A percentile compares a stretch with the other conserved stretches of the same genome.
Conservation (phyloP, 2,113 vertebrate species). For the Hyaena hyaena region DNA sequence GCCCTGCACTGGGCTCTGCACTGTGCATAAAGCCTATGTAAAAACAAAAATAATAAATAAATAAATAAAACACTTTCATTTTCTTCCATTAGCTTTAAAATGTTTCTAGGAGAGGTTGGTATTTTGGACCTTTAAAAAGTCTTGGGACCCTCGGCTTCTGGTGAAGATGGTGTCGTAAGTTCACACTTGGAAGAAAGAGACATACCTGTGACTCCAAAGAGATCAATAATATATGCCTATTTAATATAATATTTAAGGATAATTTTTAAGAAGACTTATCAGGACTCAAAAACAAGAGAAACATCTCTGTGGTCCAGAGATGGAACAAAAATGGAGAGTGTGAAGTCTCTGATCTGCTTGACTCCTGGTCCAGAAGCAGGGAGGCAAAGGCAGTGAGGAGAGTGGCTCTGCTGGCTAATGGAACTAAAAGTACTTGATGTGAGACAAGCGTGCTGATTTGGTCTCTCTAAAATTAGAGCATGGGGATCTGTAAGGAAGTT, state of each 20-base stretch:
- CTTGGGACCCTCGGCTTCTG: conserved; percentile 18
- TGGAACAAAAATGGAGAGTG: not conserved
- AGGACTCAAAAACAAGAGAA: conserved; percentile 38
- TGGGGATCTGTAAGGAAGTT: not conserved
- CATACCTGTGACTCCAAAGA: conserved; percentile 19
- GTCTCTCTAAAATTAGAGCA: not conserved
- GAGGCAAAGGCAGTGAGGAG: not conserved
- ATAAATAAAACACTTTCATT: not conserved
- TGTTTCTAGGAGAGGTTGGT: not conserved
- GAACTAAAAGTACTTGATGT: not conserved
- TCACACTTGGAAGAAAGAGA: conserved; percentile 18
- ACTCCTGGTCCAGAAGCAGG: not conserved
- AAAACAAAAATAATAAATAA: too few species aligned
- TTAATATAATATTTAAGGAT: too few species aligned
- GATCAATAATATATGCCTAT: not conserved
- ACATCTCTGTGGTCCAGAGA: conserved; percentile 13
- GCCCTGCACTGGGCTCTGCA: too few species aligned
- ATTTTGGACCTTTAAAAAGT: conserved; percentile 45
- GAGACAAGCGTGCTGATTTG: not conserved
- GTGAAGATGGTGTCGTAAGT: conserved; percentile 23
- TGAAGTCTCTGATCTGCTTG: not conserved
- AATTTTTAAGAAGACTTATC: not conserved
- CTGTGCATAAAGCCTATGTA: too few species aligned
- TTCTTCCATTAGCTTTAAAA: conserved; percentile 36
- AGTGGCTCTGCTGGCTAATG: not conserved